Evolutionary conservation across 2,888 invertebrate genomes (phyloP).

Genomic region (Pyrrhia umbra): DNA sequence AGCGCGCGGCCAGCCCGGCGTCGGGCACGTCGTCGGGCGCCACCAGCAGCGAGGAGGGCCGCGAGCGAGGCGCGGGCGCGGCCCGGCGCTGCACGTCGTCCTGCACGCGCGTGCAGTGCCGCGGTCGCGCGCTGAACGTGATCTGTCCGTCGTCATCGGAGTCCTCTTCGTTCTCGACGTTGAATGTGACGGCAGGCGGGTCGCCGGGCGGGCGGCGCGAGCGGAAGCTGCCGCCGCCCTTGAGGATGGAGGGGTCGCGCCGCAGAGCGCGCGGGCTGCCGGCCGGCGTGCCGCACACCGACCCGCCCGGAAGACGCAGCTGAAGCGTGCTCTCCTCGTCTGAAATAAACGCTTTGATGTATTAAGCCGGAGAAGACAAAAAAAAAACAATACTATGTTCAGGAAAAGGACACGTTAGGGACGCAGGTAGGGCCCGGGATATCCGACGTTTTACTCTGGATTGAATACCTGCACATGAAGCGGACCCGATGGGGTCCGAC

Average conservation of each 20-base stretch:
- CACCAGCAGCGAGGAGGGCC: conserved; percentile 78
- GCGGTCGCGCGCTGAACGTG: conserved; percentile 81
- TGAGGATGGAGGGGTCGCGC: conserved; percentile 80
- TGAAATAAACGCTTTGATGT: conserved; percentile 72
- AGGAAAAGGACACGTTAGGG: conserved; percentile 31
- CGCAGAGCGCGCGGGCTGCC: conserved; percentile 73
- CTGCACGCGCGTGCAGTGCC: conserved; percentile 63
- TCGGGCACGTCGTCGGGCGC: conserved; percentile 68
- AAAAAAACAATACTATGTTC: conserved; percentile 20
- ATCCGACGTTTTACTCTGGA: conserved; percentile 12
- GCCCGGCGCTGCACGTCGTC: conserved; percentile 67
- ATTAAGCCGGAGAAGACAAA: conserved; percentile 50
- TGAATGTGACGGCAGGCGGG: conserved; percentile 86
- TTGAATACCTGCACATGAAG: conserved; percentile 42
- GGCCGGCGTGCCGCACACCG: conserved; percentile 65
- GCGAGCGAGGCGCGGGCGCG: conserved; percentile 66
- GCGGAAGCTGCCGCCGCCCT: conserved; percentile 74
- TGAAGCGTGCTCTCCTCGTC: conserved; percentile 83
- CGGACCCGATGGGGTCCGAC: conserved; percentile 18
- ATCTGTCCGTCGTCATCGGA: conserved; percentile 84
- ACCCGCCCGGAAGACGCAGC: conserved; percentile 67
- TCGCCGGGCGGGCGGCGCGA: conserved; percentile 69
- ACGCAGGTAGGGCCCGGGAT: conserved; percentile 46
- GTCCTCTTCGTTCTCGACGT: conserved; percentile 85
- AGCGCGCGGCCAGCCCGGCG: conserved; percentile 69